Conservation (phyloP, 1,140 invertebrate species). For the Penaeus vannamei region DNA sequence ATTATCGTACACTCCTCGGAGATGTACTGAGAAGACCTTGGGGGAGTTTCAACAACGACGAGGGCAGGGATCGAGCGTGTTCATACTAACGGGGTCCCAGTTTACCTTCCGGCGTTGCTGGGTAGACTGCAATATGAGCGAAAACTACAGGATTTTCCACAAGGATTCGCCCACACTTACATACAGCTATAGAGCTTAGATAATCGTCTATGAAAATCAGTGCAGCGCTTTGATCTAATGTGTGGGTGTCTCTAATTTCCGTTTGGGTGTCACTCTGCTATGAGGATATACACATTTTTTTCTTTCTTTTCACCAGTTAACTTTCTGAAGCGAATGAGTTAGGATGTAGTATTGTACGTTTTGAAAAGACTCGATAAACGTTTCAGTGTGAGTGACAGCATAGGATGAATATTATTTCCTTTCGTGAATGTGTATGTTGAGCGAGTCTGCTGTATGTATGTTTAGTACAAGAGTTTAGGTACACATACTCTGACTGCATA, state of each 20-base stretch:
- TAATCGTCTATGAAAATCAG: conserved; percentile 58
- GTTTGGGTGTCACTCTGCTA: not conserved
- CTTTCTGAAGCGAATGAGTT: not conserved
- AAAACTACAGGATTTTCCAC: conserved; percentile 39
- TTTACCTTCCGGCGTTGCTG: not conserved
- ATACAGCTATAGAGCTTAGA: conserved; percentile 12
- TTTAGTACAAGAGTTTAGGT: not conserved
- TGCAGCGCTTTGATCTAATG: conserved; percentile 35
- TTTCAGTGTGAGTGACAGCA: too few species aligned
- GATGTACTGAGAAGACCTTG: not conserved
- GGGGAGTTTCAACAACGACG: not conserved
- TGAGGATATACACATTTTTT: not conserved
- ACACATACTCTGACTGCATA: not conserved
- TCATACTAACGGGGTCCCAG: not conserved
- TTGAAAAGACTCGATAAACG: too few species aligned
- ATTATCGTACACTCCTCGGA: not conserved
- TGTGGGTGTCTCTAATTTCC: conserved; percentile 39
- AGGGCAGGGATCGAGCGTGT: not conserved
- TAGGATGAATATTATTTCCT: too few species aligned
- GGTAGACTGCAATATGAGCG: not conserved
- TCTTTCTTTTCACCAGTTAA: too few species aligned
- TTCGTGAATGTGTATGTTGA: too few species aligned
- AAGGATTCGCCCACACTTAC: conserved; percentile 13
- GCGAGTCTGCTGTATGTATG: not conserved
- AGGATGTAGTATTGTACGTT: too few species aligned